Base-by-base conservation (phyloP, 1,140 invertebrate species). In the Diuraphis noxia region DNA sequence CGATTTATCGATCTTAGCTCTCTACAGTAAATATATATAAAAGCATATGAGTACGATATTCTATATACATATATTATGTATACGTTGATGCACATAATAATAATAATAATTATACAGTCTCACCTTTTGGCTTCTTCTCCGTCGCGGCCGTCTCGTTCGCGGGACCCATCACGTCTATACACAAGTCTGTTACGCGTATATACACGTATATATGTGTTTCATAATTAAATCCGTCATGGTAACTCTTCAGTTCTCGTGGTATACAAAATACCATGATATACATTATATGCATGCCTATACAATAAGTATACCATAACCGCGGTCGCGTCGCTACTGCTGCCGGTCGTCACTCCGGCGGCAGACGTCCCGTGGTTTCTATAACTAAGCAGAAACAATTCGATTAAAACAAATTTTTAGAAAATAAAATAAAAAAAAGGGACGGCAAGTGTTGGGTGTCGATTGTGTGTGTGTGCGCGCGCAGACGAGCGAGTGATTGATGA, bases 371-470 rank as follows among this genome's bases (percentile, higher is more conserved):
- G 52, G 79, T 40, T 87, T 90, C 90, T 41, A 13, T 46, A 72
- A 92, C 84, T 38, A 38, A 88, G 72, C 84, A 87, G 86, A 88
- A 92, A 92, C 91, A 88, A 87, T 92, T 81, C 30, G 85, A 92
- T 87, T 86, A 85, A 72, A 43, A 81, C 56, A 81, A 81, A 81
- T 38, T 81, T 38, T 38, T 40, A 30, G 21, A 81, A 81, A 13
- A 81, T 8, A 81, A 40, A 9, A 81, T 25, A 23, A 85, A 43
- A 84, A 85, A 85, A 21, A 91, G 52, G 91, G 46, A 52, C 23
- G 38, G 79, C 38, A 81, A 36, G 36, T 23, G 40, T 41, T 30
- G n/a, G 25, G 41, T 84, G 90, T 81, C n/a, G 41, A 91, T 91
- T 38, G 82, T 84, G 19, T 43, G 49, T 82, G 17, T 63, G 92